Base-by-base conservation (phyloP, 1,140 invertebrate genomes). In the Hyles euphorbiae region DNA sequence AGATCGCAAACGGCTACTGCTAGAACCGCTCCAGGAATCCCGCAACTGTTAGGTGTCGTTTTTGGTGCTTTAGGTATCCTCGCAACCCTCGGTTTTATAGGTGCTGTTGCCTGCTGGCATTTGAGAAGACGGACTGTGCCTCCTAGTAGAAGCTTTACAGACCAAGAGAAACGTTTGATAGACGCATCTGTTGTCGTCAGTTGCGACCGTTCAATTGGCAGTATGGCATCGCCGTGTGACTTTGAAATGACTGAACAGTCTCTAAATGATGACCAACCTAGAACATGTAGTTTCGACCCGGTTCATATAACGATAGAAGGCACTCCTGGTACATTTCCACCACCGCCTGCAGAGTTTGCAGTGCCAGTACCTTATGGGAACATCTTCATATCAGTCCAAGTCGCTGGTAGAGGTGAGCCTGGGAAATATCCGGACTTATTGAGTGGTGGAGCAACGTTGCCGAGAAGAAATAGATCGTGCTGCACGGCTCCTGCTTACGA, bases 101-200 rank as follows among this genome's bases (percentile, higher is more conserved):
- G 72, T 33, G 80, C 81, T 46, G 78, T 84, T 32, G 86, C 79
- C 2, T 85, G 81, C 4, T 88, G 84, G 83, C 81, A 83, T 65
- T 72, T 87, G 12, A 75, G 82, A 61, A 89, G 92, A 50, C 81
- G 91, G 2, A 87, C 91, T 7, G 92, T 93, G 56, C 92, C 93
- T 66, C 91, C 92, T 1, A 96, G 94, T 72, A 90, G 93, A 43
- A 96, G 94, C 77, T 95, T 95, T 74, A 95, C 92, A 12, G 95
- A 96, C 57, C 95, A 96, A 82, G 95, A 96, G 71, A 96, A 96
- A 81, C 94, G 95, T 65, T 83, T 96, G 5, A 89, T 96, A 34
- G 95, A 95, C 72, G 91, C 94, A 11, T 90, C 89, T 9, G 94
- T 95, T 11, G 94, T 94, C 3, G 95, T 94, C 0, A 93, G 91